Conservation (phyloP, 2,113 vertebrate species). For the Merops nubicus region DNA sequence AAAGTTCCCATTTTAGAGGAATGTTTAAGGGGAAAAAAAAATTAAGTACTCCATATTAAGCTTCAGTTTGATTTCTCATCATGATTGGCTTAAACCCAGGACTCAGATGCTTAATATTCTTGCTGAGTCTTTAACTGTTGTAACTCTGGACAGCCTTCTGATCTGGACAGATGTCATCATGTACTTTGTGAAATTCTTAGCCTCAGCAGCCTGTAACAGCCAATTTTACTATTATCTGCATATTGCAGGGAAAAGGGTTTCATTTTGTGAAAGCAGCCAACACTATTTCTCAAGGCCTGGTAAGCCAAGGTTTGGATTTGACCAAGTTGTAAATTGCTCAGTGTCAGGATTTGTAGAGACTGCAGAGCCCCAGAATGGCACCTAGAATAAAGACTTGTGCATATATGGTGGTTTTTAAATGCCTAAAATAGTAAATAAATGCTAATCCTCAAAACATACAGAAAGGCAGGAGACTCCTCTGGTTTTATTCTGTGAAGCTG, state of each 20-base stretch:
- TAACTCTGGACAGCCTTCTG: slow-evolving; percentile 49
- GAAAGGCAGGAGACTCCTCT: background rate
- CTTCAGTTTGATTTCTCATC: slow-evolving; percentile 17
- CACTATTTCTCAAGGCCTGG: slow-evolving; percentile 6
- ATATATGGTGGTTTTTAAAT: background rate
- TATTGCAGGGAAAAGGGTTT: slow-evolving; percentile 29
- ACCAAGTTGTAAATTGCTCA: background rate
- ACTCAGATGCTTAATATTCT: slow-evolving; percentile 24
- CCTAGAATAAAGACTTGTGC: background rate
- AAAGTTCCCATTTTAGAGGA: background rate
- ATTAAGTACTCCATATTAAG: background rate
- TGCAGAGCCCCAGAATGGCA: background rate
- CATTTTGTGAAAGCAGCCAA: background rate
- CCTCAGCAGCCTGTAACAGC: background rate
- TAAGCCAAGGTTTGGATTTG: background rate
- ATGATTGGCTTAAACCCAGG: slow-evolving; percentile 36
- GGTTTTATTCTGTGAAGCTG: background rate
- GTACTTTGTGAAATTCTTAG: slow-evolving; percentile 31
- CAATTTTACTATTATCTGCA: background rate
- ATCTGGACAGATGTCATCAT: slow-evolving; percentile 41
- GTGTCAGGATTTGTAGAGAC: background rate
- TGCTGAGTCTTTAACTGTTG: slow-evolving; percentile 47
- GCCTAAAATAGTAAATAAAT: background rate
- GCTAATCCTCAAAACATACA: background rate
- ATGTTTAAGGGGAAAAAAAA: background rate